Conservation (phyloP, 2,888 invertebrate genomes). For the Chesias legatella region DNA sequence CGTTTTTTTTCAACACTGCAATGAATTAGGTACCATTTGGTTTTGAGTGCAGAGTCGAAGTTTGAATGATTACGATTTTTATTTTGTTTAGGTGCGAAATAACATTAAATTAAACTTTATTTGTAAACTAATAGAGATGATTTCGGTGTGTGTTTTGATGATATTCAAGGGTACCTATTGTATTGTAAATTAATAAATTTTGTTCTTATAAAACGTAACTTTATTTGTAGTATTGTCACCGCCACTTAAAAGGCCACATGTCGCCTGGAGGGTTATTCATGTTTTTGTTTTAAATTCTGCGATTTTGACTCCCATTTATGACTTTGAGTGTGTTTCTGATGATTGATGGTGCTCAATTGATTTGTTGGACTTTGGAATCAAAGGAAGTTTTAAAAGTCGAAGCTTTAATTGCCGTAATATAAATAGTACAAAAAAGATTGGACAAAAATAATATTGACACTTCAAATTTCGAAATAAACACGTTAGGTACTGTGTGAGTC, state of each 20-base stretch:
- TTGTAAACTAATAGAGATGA: background rate
- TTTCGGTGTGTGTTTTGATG: conserved; percentile 8
- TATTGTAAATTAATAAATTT: conserved; percentile 57
- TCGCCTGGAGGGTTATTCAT: conserved; percentile 70
- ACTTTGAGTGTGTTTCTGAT: conserved; percentile 19
- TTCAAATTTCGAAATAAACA: no score
- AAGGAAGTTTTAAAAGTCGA: background rate
- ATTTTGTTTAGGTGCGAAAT: background rate
- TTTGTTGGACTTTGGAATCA: conserved; percentile 8
- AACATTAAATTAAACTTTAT: conserved; percentile 28
- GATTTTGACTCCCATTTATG: conserved; percentile 44
- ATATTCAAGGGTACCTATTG: conserved; percentile 38
- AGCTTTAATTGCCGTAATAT: background rate
- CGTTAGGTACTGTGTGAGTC: no score
- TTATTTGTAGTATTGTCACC: conserved; percentile 78
- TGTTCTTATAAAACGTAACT: conserved; percentile 70
- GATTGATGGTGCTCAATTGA: background rate
- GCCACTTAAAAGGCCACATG: conserved; percentile 78
- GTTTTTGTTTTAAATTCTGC: conserved; percentile 54
- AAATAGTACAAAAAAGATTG: background rate
- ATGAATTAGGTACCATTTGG: conserved; percentile 10
- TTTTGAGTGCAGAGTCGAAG: background rate
- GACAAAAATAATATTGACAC: background rate
- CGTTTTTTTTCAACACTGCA: conserved; percentile 9
- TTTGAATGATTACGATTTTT: background rate